A percentile compares a stretch with the other conserved stretches of the same genome.
Evolutionary conservation across 2,888 invertebrate species (phyloP).

Genomic region (Asteroscopus sphinx): DNA sequence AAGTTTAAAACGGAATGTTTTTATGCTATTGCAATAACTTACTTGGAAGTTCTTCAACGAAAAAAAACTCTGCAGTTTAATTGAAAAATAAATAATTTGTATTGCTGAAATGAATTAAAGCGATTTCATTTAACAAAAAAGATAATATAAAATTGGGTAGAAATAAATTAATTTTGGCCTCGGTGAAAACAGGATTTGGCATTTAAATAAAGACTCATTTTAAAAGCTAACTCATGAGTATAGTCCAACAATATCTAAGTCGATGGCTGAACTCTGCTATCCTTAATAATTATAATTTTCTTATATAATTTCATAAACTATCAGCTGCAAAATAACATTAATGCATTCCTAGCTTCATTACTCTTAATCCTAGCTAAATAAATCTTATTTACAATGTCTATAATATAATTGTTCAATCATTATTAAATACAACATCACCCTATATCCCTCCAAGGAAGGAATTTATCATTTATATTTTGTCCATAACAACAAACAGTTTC

Average conservation of each 20-base stretch:
- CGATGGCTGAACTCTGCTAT: constrained; percentile 74
- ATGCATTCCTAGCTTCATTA: constrained; percentile 85
- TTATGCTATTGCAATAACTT: constrained; percentile 47
- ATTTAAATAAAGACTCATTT: constrained; percentile 75
- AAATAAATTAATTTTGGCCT: constrained; percentile 78
- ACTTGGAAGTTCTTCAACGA: constrained; percentile 7
- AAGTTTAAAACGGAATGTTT: constrained; percentile 70
- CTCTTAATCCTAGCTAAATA: constrained; percentile 82
- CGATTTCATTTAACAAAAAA: constrained; percentile 26
- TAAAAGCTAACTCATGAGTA: constrained; percentile 77
- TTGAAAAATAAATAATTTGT: constrained; percentile 8
- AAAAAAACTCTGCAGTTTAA: constrained; percentile 16
- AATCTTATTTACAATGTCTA: constrained; percentile 86
- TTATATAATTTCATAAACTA: constrained; percentile 78
- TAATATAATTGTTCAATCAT: constrained; percentile 82
- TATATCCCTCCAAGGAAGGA: constrained; percentile 55
- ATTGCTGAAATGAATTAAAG: constrained; percentile 4
- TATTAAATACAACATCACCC: constrained; percentile 73
- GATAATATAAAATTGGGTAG: constrained; percentile 45
- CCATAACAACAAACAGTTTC: constrained; percentile 55
- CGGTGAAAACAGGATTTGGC: constrained; percentile 78
- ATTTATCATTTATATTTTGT: constrained; percentile 52
- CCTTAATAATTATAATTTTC: constrained; percentile 73
- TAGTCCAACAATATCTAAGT: constrained; percentile 77
- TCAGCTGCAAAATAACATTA: constrained; percentile 85